phyloP scores from a whole-genome alignment of 92 coral and sea anemone species.

The Heteractis magnifica region DNA sequence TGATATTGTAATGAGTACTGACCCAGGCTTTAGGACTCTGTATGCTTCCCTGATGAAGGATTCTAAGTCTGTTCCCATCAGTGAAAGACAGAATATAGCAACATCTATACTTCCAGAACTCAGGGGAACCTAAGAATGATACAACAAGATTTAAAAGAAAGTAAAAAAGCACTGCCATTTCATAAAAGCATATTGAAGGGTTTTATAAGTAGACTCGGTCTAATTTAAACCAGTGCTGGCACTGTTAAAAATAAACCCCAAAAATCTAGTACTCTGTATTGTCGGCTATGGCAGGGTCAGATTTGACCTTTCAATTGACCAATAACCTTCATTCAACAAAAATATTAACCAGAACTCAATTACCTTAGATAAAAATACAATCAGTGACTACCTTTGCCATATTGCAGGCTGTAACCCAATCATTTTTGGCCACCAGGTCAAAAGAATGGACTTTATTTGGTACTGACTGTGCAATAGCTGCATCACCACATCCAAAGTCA shows the following conservation, averaged over 20 bases:
- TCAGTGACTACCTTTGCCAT: slow-evolving; percentile 78
- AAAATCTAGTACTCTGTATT: no score
- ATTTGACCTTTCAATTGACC: no score
- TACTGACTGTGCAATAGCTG: slow-evolving; percentile 82
- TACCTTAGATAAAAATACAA: no score
- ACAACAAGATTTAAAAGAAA: background rate
- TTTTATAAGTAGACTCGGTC: no score
- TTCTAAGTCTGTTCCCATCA: slow-evolving; percentile 92
- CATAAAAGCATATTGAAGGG: no score
- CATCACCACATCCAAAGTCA: slow-evolving; percentile 99
- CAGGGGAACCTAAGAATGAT: slow-evolving; percentile 73
- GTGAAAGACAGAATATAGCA: slow-evolving; percentile 86
- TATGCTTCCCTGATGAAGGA: slow-evolving; percentile 80
- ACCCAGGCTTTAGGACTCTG: slow-evolving; percentile 84
- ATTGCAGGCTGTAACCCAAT: slow-evolving; percentile 87
- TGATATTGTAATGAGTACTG: background rate
- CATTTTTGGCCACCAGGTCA: slow-evolving; percentile 88
- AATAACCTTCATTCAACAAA: no score
- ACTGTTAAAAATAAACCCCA: no score
- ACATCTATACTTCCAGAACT: slow-evolving; percentile 71
- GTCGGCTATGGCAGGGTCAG: no score
- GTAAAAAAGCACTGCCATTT: background rate
- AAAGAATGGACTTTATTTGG: slow-evolving; percentile 89
- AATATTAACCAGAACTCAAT: no score
- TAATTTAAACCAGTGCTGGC: no score